A percentile compares a stretch with the other conserved stretches of the same genome.
Conservation (phyloP, 2,113 vertebrate genomes). For the Megalops atlanticus region DNA sequence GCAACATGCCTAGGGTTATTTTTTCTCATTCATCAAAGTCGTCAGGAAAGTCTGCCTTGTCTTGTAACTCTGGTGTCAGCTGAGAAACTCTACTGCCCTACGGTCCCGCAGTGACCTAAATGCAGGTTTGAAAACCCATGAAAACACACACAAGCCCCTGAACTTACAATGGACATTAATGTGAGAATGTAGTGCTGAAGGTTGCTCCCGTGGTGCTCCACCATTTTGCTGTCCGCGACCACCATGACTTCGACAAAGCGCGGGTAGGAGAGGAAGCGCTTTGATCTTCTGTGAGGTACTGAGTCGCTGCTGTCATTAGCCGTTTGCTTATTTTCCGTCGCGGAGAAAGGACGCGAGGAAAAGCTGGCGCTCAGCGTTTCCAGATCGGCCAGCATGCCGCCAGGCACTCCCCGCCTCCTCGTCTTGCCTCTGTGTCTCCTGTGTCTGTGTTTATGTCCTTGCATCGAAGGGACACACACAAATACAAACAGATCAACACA, state of each 20-base stretch:
- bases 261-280: conserved; percentile 95
- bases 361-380: conserved; percentile 70
- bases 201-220: conserved; percentile 89
- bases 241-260: conserved; percentile 98
- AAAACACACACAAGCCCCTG: conserved; percentile 34
- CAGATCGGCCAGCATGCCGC: conserved; percentile 69
- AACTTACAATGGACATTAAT: conserved; percentile 98
- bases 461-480: no score
- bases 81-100: conserved; percentile 58
- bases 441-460: conserved; percentile 79
- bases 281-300: conserved; percentile 81
- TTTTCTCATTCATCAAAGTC: conserved; percentile 66
- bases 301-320: conserved; percentile 69
- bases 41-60: conserved; percentile 54
- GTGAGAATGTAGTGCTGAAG: conserved; percentile 97
- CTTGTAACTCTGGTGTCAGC: conserved; percentile 43
- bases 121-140: not conserved
- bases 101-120: conserved; percentile 1
- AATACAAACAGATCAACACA: conserved; percentile 40
- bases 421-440: conserved; percentile 69
- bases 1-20: conserved; percentile 66
- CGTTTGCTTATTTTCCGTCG: conserved; percentile 54
- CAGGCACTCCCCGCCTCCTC: conserved; percentile 52
- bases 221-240: conserved; percentile 96
- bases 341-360: conserved; percentile 57